phyloP scores from a whole-genome alignment of 2,113 vertebrate species.

The Lutjanus erythropterus region DNA sequence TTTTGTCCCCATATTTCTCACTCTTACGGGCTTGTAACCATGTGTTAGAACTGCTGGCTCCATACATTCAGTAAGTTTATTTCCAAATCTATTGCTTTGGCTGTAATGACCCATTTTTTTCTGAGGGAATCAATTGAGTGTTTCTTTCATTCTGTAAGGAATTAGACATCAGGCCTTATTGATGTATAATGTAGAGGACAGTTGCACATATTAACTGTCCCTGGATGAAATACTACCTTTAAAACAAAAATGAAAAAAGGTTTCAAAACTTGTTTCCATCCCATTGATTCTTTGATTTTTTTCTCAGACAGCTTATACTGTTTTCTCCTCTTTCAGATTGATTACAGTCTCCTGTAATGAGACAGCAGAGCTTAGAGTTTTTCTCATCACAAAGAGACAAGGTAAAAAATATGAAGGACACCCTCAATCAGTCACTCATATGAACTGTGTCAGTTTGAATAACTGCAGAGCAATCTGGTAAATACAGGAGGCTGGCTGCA shows the following conservation, averaged over 20 bases:
- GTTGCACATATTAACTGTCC: neutral
- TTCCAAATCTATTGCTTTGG: too few species aligned
- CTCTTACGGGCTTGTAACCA: too few species aligned
- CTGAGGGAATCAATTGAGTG: too few species aligned
- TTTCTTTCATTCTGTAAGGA: too few species aligned
- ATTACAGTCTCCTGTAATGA: slow-evolving; percentile 62
- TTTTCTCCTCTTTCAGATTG: slow-evolving; percentile 48
- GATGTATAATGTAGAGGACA: neutral
- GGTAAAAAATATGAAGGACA: slow-evolving; percentile 54
- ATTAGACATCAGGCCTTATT: too few species aligned
- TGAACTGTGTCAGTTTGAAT: slow-evolving; percentile 69
- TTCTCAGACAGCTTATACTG: neutral
- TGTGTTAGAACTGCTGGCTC: too few species aligned
- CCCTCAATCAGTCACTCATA: slow-evolving; percentile 58
- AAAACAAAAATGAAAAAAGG: slow-evolving; percentile 7
- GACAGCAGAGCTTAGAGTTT: slow-evolving; percentile 36
- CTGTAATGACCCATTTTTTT: too few species aligned
- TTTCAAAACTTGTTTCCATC: slow-evolving; percentile 51
- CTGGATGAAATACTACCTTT: slow-evolving; percentile 26
- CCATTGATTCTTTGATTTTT: slow-evolving; percentile 41
- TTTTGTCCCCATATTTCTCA: too few species aligned
- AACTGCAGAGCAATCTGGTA: slow-evolving; percentile 46
- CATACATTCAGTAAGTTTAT: too few species aligned
- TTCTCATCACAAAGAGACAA: slow-evolving; percentile 54
- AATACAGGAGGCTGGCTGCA: slow-evolving; percentile 42